phyloP scores from a whole-genome alignment of 2,113 vertebrate species.

The Apodemus sylvaticus region DNA sequence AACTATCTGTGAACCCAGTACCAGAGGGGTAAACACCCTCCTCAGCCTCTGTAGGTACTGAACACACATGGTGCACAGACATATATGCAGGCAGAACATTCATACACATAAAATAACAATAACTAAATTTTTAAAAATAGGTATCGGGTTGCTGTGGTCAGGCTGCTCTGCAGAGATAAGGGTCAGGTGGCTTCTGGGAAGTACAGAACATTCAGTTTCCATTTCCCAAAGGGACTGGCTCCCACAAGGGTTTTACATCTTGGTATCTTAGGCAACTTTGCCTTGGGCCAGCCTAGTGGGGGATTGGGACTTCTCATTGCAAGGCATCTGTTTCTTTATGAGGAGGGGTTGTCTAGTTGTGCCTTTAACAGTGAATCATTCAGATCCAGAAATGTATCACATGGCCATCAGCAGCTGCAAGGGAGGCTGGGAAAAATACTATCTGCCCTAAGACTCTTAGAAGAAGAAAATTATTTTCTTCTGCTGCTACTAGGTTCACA shows the following conservation, averaged over 20 bases:
- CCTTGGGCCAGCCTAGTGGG: too few relatives aligned
- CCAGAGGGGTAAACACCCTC: not conserved
- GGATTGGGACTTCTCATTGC: not conserved
- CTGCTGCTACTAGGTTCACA: not conserved
- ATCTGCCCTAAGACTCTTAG: not conserved
- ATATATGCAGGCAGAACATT: not conserved
- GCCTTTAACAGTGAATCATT: not conserved
- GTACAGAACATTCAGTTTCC: not conserved
- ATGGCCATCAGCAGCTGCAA: not conserved
- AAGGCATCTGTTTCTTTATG: not conserved
- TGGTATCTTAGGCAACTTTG: not conserved
- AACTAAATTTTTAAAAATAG: not conserved
- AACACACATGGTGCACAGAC: not conserved
- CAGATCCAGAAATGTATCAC: not conserved
- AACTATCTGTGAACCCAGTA: not conserved
- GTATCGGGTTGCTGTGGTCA: not conserved
- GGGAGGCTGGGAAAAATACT: not conserved
- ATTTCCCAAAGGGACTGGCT: not conserved
- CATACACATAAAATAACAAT: not conserved
- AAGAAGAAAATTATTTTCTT: not conserved
- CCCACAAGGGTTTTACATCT: not conserved
- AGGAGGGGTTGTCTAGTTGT: not conserved
- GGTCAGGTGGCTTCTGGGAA: not conserved
- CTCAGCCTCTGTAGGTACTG: not conserved
- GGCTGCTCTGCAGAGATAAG: not conserved